Evolutionary conservation across 2,113 vertebrate species (phyloP), one percentile per base, ranked within the genome.

Genomic region (Zapornia atra): DNA sequence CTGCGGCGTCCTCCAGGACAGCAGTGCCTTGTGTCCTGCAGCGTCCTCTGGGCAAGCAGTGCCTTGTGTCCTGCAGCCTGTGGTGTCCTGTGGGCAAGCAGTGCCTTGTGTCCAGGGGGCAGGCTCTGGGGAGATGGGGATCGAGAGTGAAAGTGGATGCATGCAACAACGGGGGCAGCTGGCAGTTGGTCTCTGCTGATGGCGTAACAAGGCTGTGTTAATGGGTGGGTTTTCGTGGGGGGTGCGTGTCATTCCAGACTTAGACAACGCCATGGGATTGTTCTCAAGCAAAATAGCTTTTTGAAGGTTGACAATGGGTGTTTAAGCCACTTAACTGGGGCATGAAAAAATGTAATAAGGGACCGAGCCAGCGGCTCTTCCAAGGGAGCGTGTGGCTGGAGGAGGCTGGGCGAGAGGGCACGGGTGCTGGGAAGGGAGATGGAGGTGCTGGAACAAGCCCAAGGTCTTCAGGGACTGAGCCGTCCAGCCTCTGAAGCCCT

Each of bases 331-430:
- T 77, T 48, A n/a, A 33, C 40, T n/a, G 51, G 36, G n/a, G 36
- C 38, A 6, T 33, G 81, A 28, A 29, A 40, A 59, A 46, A 15
- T 20, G 14, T 25, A 3, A 48, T 29, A 7, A 79, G 64, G 22
- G 78, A 1, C 28, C 0, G 22, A 79, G 42, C 11, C 21, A 54
- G 85, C 3, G 56, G 21, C 4, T 89, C 5, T 60, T 69, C 33
- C 26, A 34, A 8, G 21, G 33, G 18, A 9, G 9, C 0, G 7
- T 5, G 8, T 5, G 38, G 6, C n/a, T 51, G 77, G 51, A 11
- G 0, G 3, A 42, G 60, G 64, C 40, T 48, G 2, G 0, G 2
- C 28, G 33, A 29, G 40, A 24, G 18, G 81, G 9, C 34, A 11
- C 0, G 0, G 31, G 0, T 13, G 17, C 51, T 68, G 44, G 6